Base-by-base conservation (phyloP, 2,113 vertebrate species). In the Erpornis zantholeuca region DNA sequence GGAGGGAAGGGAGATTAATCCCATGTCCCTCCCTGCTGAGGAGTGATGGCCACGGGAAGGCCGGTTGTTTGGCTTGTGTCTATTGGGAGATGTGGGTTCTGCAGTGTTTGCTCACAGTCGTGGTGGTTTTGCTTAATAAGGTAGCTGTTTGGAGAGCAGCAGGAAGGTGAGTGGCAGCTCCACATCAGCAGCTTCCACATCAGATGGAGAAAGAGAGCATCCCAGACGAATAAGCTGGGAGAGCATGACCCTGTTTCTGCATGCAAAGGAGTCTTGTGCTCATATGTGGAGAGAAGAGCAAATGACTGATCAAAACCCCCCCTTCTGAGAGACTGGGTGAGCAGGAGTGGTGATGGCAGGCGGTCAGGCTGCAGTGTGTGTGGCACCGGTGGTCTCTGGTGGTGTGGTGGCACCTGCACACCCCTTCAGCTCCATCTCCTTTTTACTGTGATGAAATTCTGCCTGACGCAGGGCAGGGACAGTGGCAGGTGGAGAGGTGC, bases 301-400 rank as follows among this genome's bases (percentile, higher is more conserved):
- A 73, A 23, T 1, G 4, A 4, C 50, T 56, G 54, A 64, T 36
- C 21, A 12, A 21, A 0, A 0, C 3, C 9, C 9, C 4, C 7
- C 4, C 15, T 78, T 45, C 23, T 31, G 81, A 36, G 82, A 53
- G 44, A 22, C 35, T 29, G 38, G 42, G 27, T 2, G 61, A 70
- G 66, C 56, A 79, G 47, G 18, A 20, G 47, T 1, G 5, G 22
- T 47, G 40, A 2, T 42, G 7, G 53, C 81, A 63, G 53, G 53
- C 1, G 1, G 25, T 22, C 53, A 60, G 64, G 69, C 44, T 69
- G 81, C 63, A 2, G 61, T 1, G 3, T 8, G 9, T 14, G 29
- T 0, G 2, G 22, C 31, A 13, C 8, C 0, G 0, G 6, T 60
- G 70, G 65, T 65, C 56, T 53, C 50, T 38, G 50, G 5, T 33